Conservation (phyloP, 2,113 vertebrate genomes). For the Syngnathus floridae region DNA sequence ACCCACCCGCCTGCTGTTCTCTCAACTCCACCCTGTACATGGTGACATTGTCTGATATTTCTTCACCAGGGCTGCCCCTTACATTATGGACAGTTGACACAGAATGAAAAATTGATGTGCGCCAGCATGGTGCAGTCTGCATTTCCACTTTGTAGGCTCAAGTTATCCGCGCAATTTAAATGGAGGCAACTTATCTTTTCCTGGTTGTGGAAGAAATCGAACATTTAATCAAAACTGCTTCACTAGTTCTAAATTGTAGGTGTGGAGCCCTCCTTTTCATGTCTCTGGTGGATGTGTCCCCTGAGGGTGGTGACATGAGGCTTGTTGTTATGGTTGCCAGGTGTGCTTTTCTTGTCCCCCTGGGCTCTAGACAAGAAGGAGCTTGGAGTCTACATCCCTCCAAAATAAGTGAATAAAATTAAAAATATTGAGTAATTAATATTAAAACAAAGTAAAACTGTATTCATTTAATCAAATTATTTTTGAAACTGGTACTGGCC, state of each 20-base stretch:
- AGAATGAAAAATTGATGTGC: neutral
- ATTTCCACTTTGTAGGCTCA: neutral
- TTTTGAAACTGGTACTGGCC: too few relatives aligned
- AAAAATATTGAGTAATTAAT: too few relatives aligned
- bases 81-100: neutral
- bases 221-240: neutral
- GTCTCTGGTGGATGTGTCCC: neutral
- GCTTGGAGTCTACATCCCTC: neutral
- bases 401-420: too few relatives aligned
- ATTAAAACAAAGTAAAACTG: too few relatives aligned
- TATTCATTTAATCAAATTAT: too few relatives aligned
- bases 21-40: conserved; percentile 26
- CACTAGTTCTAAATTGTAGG: too few relatives aligned
- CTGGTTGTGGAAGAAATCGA: neutral
- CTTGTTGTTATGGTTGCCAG: neutral
- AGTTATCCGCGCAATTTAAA: neutral
- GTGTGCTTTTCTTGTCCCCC: neutral
- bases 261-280: neutral
- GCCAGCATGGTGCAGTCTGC: neutral
- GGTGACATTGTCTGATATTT: conserved; percentile 27
- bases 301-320: neutral
- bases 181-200: neutral
- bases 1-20: conserved; percentile 2
- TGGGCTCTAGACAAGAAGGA: neutral
- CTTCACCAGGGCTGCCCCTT: conserved; percentile 10